Evolutionary conservation across 2,888 invertebrate species (phyloP).

Genomic region (Hemistola chrysoprasaria): DNA sequence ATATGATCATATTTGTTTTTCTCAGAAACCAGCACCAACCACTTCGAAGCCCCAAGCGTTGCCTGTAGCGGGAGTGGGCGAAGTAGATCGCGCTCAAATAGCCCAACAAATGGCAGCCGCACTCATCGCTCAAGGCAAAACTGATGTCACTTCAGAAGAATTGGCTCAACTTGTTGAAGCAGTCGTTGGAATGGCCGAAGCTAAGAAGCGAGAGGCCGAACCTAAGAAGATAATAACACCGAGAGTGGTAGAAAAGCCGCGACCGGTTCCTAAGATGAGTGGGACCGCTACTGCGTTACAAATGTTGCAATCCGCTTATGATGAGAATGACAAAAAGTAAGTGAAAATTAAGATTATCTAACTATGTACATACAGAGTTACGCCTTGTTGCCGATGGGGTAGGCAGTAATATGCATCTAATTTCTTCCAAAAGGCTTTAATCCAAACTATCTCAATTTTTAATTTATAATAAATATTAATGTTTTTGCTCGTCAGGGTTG

Average conservation of each 20-base stretch:
- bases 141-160: conserved; percentile 90
- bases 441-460: too few relatives aligned
- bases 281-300: conserved; percentile 68
- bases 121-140: conserved; percentile 89
- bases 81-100: conserved; percentile 89
- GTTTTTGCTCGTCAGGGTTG: too few relatives aligned
- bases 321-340: conserved; percentile 65
- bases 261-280: conserved; percentile 12
- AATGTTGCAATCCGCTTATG: conserved; percentile 71
- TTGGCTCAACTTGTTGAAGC: conserved; percentile 90
- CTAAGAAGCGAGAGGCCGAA: conserved; percentile 62
- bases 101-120: conserved; percentile 92
- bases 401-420: too few relatives aligned
- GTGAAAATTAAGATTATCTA: conserved; percentile 2
- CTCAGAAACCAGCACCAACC: conserved; percentile 11
- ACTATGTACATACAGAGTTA: too few relatives aligned
- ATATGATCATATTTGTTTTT: too few relatives aligned
- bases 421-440: too few relatives aligned
- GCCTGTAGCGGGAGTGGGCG: conserved; percentile 87
- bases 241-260: too few relatives aligned
- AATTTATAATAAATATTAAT: too few relatives aligned
- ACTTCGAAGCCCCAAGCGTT: conserved; percentile 69
- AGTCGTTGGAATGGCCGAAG: conserved; percentile 82
- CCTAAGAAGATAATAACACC: conserved; percentile 34
- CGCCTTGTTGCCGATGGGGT: too few relatives aligned